phyloP scores from a whole-genome alignment of 2,888 invertebrate genomes.

The Rhagophthalmus giganteus region DNA sequence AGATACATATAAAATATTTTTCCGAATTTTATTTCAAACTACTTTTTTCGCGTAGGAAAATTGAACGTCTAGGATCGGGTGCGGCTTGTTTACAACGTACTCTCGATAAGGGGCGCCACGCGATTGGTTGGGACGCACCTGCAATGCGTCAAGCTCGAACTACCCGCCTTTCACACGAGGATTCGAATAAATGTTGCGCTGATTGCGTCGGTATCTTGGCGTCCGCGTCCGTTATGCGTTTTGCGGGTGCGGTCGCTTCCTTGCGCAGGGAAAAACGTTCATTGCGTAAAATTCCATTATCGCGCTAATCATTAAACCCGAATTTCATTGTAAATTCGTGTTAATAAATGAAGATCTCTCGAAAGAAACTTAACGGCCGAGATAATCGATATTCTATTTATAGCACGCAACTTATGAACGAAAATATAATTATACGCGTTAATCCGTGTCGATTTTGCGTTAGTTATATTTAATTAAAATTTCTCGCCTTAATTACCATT shows the following conservation, averaged over 20 bases:
- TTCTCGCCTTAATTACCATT: too few relatives aligned
- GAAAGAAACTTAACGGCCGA: constrained; percentile 5
- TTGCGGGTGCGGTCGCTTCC: constrained; percentile 52
- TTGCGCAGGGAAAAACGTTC: constrained; percentile 26
- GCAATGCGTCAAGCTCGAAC: constrained; percentile 76
- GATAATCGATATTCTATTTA: constrained; percentile 12
- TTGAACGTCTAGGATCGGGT: constrained; percentile 61
- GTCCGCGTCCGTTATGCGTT: constrained; percentile 42
- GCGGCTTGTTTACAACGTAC: constrained; percentile 74
- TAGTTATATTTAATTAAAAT: not conserved
- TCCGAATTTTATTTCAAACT: too few relatives aligned
- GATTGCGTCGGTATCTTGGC: constrained; percentile 42
- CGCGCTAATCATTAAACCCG: constrained; percentile 19
- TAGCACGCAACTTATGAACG: constrained; percentile 3
- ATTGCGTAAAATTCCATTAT: constrained; percentile 25
- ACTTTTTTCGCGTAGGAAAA: constrained; percentile 66
- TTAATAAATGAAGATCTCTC: constrained; percentile 6
- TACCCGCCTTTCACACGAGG: constrained; percentile 49
- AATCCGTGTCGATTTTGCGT: not conserved
- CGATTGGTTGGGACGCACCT: constrained; percentile 82
- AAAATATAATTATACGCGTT: constrained; percentile 1
- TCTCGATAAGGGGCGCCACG: constrained; percentile 62
- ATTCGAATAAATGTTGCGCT: constrained; percentile 37
- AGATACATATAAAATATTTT: too few relatives aligned
- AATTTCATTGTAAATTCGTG: constrained; percentile 11